phyloP scores from a whole-genome alignment of 2,113 vertebrate species.

The Indri indri region DNA sequence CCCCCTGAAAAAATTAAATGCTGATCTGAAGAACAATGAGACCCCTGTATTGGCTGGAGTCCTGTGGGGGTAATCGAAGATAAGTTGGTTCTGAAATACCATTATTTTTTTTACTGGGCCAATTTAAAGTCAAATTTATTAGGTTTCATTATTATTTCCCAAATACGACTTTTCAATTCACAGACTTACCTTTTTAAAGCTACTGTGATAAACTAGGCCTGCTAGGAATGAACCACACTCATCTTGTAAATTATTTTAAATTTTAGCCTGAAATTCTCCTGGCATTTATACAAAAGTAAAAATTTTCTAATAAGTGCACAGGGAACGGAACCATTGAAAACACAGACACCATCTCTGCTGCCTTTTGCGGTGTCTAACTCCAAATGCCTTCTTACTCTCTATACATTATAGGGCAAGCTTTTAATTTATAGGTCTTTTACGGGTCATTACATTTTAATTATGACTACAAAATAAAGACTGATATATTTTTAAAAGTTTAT shows the following conservation, averaged over 20 bases:
- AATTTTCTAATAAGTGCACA: not conserved
- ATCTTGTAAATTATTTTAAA: conserved; percentile 42
- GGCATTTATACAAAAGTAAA: not conserved
- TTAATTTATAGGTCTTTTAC: not conserved
- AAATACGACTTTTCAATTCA: not conserved
- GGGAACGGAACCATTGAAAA: not conserved
- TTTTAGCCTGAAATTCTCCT: conserved; percentile 22
- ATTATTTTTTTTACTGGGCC: not conserved
- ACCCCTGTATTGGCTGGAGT: not conserved
- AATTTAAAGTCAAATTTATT: conserved; percentile 40
- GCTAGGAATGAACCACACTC: not conserved
- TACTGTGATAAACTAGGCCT: not conserved
- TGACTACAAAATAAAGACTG: not conserved
- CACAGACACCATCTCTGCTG: not conserved
- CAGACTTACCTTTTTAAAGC: conserved; percentile 34
- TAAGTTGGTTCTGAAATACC: not conserved
- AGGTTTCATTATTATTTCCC: conserved; percentile 35
- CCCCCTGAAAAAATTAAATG: not conserved
- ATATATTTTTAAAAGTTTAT: not conserved
- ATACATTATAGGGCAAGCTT: not conserved
- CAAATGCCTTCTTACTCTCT: not conserved
- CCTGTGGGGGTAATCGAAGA: not conserved
- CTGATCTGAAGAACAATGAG: not conserved
- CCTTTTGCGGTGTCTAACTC: not conserved
- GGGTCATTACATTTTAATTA: not conserved